Evolutionary conservation across 1,140 invertebrate species (phyloP).

Genomic region (Penaeus japonicus): DNA sequence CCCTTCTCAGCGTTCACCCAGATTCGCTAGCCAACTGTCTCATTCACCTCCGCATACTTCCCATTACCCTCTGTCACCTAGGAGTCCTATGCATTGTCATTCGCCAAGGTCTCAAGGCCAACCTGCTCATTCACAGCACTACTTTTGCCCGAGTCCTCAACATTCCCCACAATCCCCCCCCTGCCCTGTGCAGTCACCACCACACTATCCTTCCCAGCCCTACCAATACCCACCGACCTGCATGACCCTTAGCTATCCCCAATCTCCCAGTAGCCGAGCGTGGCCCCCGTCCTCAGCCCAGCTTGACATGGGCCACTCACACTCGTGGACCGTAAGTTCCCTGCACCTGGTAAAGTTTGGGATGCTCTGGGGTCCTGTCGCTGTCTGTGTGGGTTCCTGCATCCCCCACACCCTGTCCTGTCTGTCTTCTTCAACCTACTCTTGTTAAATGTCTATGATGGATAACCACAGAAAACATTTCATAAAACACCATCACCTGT

Average conservation of each 20-base stretch:
- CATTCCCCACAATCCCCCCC: not conserved
- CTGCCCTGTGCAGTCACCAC: not conserved
- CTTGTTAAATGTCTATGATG: too few species aligned
- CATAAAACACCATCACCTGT: too few species aligned
- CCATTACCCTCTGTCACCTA: slow-evolving; percentile 28
- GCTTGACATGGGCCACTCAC: slow-evolving; percentile 42
- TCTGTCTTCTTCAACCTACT: not conserved
- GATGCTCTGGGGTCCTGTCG: slow-evolving; percentile 39
- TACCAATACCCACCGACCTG: slow-evolving; percentile 35
- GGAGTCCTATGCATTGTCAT: slow-evolving; percentile 1
- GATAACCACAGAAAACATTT: too few species aligned
- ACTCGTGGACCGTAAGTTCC: slow-evolving; percentile 53
- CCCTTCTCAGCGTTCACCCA: slow-evolving; percentile 26
- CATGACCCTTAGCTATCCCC: slow-evolving; percentile 40
- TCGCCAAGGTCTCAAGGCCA: not conserved
- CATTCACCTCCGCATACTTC: not conserved
- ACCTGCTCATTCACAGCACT: not conserved
- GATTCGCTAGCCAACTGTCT: not conserved
- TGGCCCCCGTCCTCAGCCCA: slow-evolving; percentile 45
- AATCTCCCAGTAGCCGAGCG: slow-evolving; percentile 33
- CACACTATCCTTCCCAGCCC: not conserved
- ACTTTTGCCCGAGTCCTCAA: not conserved
- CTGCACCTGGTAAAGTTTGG: slow-evolving; percentile 42
- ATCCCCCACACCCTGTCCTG: slow-evolving; percentile 46
- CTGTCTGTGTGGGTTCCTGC: slow-evolving; percentile 46